These are phyloP conservation scores for Burhinus bistriatus DNA, from an alignment of 2,113 vertebrate genomes.

Conservation along the genomic window DNA sequence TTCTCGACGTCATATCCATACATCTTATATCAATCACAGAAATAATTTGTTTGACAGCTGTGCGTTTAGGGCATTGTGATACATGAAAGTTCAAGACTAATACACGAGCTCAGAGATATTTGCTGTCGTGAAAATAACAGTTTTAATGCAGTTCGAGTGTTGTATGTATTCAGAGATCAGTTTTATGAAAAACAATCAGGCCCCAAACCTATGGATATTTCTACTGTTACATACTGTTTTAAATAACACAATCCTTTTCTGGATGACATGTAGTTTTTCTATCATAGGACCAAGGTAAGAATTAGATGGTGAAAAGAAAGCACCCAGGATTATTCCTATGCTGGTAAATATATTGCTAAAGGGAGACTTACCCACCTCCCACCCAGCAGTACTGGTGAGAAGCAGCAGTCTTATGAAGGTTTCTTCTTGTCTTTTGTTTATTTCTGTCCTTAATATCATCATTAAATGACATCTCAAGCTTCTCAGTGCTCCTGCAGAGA, in stretches of 20 bases:
- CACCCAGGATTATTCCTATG: neutral
- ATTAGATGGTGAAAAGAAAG: neutral
- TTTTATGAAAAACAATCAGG: neutral
- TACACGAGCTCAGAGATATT: conserved; percentile 29
- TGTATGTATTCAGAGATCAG: neutral
- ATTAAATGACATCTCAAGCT: neutral
- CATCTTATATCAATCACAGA: conserved; percentile 43
- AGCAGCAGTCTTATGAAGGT: neutral
- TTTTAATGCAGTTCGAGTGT: conserved; percentile 33
- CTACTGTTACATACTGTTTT: neutral
- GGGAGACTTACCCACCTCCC: neutral
- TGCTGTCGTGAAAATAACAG: conserved; percentile 27
- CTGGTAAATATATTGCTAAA: neutral
- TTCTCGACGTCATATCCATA: conserved; percentile 42
- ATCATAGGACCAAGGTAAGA: neutral
- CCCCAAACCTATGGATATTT: neutral
- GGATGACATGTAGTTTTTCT: neutral
- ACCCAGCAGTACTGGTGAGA: neutral
- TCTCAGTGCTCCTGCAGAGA: neutral
- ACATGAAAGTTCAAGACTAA: conserved; percentile 41
- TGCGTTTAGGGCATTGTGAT: conserved; percentile 37
- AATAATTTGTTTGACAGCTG: conserved; percentile 65
- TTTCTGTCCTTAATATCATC: neutral
- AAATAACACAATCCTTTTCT: neutral
- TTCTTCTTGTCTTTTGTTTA: neutral